Conservation (phyloP, 1,140 invertebrate genomes). For the Rhagoletis pomonella region DNA sequence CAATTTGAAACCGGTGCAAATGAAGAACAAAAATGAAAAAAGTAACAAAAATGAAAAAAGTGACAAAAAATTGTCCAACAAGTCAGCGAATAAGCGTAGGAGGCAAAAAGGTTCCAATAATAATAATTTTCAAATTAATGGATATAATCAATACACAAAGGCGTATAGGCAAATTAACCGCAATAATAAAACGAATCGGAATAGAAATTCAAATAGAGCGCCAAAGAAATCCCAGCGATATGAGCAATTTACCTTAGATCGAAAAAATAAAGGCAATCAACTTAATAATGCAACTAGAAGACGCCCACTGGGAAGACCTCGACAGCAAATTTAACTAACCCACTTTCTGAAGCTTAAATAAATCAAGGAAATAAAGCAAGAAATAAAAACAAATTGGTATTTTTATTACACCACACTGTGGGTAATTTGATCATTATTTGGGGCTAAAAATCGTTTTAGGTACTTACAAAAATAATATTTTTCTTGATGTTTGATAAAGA, state of each 20-base stretch:
- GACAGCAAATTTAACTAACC: too few relatives aligned
- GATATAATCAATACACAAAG: neutral
- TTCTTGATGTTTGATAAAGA: too few relatives aligned
- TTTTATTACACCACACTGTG: too few relatives aligned
- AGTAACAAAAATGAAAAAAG: neutral
- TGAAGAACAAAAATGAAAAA: neutral
- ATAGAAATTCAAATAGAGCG: neutral
- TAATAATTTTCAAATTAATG: neutral
- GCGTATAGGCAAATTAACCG: neutral
- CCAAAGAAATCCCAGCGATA: neutral
- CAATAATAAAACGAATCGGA: neutral
- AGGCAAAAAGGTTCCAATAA: neutral
- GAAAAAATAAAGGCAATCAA: neutral
- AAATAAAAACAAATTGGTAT: too few relatives aligned
- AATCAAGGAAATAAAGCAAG: too few relatives aligned
- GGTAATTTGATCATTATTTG: too few relatives aligned
- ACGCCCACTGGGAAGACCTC: neutral
- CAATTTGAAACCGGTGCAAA: neutral
- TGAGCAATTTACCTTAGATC: too few relatives aligned
- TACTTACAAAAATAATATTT: too few relatives aligned
- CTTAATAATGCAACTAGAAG: neutral
- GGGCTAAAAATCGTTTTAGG: too few relatives aligned
- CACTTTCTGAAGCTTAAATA: too few relatives aligned
- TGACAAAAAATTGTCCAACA: neutral
- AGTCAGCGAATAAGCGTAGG: neutral